Conservation (phyloP, 2,797 vertebrate genomes). For the Leptodactylus fallax region DNA sequence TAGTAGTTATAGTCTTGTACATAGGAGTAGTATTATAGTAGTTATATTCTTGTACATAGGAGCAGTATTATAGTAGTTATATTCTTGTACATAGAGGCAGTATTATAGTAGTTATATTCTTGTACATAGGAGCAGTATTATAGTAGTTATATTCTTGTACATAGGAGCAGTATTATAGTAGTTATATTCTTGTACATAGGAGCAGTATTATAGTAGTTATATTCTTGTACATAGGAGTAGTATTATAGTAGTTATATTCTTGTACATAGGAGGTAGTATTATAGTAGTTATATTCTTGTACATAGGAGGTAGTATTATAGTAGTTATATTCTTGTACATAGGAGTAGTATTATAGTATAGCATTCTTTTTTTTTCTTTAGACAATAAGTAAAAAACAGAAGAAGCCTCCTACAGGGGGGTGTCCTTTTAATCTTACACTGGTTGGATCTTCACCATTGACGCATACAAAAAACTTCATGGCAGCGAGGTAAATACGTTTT, state of each 20-base stretch:
- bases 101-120: neutral
- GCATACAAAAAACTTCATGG: neutral
- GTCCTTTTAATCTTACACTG: conserved; percentile 8
- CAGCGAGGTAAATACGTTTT: neutral
- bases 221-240: conserved; percentile 7
- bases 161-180: neutral
- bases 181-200: conserved; percentile 2
- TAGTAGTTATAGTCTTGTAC: neutral
- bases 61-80: neutral
- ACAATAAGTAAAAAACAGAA: neutral
- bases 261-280: neutral
- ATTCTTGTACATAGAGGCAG: neutral
- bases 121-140: neutral
- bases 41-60: neutral
- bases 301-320: neutral
- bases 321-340: neutral
- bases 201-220: conserved; percentile 13
- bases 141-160: conserved; percentile 2
- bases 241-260: conserved; percentile 21
- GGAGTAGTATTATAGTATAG: neutral
- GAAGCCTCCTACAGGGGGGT: conserved; percentile 28
- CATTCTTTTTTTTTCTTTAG: conserved; percentile 9
- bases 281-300: neutral
- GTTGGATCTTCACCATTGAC: neutral
- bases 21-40: conserved; percentile 2